Percentiles rank a stretch among this genome's conserved stretches.
phyloP scores from a whole-genome alignment of 1,140 invertebrate species.

The Helicoverpa zea region DNA sequence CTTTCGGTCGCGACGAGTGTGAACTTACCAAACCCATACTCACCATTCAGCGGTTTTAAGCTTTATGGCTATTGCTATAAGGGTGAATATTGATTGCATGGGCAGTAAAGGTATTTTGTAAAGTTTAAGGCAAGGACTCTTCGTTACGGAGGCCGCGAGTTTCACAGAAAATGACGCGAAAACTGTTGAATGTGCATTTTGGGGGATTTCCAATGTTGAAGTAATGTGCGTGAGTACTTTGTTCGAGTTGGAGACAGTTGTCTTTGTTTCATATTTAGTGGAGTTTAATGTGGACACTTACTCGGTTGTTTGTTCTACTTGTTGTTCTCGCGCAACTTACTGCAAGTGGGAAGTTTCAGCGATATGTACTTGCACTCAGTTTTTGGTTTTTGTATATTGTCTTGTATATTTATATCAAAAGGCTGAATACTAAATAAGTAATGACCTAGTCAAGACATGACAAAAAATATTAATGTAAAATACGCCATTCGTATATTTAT shows the following conservation, averaged over 20 bases:
- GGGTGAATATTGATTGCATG: not conserved
- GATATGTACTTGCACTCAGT: too few species aligned
- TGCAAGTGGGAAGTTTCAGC: not conserved
- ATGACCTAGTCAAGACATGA: too few species aligned
- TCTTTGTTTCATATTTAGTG: conserved; percentile 25
- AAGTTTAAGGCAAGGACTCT: conserved; percentile 43
- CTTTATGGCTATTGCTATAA: not conserved
- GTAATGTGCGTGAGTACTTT: conserved; percentile 30
- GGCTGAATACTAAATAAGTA: too few species aligned
- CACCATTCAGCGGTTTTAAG: not conserved
- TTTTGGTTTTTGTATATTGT: too few species aligned
- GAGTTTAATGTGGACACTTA: conserved; percentile 4
- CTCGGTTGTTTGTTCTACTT: not conserved
- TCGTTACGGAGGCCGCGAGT: conserved; percentile 42
- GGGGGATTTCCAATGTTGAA: conserved; percentile 28
- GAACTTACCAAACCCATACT: conserved; percentile 3
- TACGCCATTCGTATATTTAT: too few species aligned
- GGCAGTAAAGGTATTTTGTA: not conserved
- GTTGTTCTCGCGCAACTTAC: not conserved
- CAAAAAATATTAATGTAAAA: too few species aligned
- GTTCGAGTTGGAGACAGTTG: conserved; percentile 3
- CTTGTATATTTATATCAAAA: too few species aligned
- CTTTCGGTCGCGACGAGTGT: conserved; percentile 35
- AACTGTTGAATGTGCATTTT: conserved; percentile 52
- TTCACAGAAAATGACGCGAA: conserved; percentile 49